These are phyloP conservation scores for Ephydatia muelleri DNA, from an alignment of 37 sponge, comb jelly and placozoan genomes.

Conservation along the genomic window DNA sequence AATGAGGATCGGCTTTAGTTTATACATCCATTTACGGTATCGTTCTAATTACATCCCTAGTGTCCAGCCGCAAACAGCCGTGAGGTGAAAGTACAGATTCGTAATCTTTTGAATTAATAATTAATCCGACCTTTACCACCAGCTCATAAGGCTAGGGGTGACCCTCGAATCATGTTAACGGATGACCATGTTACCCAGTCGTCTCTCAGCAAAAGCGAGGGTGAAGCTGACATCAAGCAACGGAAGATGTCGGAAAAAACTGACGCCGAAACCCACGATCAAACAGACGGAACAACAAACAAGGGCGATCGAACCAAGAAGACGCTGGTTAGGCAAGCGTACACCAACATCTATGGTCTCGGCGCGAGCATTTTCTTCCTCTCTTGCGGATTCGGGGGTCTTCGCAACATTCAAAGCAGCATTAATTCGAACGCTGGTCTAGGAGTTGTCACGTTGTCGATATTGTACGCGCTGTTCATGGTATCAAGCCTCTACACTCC, in stretches of 20 bases:
- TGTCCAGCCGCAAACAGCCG: no score
- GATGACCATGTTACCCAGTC: not conserved
- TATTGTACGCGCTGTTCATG: conserved; percentile 19
- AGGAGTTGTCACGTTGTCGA: conserved; percentile 17
- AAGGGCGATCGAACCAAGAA: not conserved
- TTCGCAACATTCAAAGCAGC: conserved; percentile 29
- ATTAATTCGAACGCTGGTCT: conserved; percentile 22
- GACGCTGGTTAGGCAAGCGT: not conserved
- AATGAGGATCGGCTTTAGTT: no score
- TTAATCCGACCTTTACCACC: no score
- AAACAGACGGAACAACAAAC: not conserved
- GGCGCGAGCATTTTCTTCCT: conserved; percentile 7
- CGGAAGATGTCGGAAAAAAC: not conserved
- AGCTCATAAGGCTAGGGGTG: not conserved
- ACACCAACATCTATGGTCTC: conserved; percentile 35
- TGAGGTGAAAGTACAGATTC: no score
- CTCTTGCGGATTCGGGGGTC: not conserved
- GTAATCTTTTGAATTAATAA: no score
- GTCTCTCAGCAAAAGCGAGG: not conserved
- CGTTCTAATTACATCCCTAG: no score
- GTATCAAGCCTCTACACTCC: conserved; percentile 5
- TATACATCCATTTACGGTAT: no score
- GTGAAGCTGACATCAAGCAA: not conserved
- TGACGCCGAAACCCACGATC: not conserved
- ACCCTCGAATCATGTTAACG: not conserved